Base-by-base conservation (phyloP, 2,113 vertebrate species). In the Lophotis ruficrista region DNA sequence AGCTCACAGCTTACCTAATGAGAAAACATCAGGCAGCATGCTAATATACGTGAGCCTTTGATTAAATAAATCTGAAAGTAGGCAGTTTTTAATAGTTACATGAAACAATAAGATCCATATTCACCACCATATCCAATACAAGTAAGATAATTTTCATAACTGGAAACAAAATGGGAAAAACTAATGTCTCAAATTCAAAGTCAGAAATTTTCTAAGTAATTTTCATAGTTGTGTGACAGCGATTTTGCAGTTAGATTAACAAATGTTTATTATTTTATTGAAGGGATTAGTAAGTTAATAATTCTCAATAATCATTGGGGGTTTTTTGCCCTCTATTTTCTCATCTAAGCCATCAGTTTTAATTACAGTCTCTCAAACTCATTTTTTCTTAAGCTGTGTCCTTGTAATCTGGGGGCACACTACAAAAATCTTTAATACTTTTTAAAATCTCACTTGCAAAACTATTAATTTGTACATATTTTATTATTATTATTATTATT, bases 391-490 rank as follows among this genome's bases (percentile, higher is more conserved):
- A n/a, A 81, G 13, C 10, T 79, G 2, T 53, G 9, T 18, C 33
- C 0, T 0, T 50, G 43, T 35, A n/a, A 19, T 65, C n/a, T 37
- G n/a, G 10, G 58, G 21, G 6, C 31, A 58, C 14, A 7, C 4
- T 14, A 9, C n/a, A 38, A 3, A 87, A 76, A 54, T 30, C 2
- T 2, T 54, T 56, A 53, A 20, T 2, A 2, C 28, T 37, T 75
- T 33, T 48, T 2, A 21, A 69, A 68, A 82, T 50, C 37, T 65
- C 20, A 3, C 27, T 27, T 77, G 11, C 9, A 12, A n/a, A 53
- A 37, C 19, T 24, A 54, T 28, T 37, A 4, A 18, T 37, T 60
- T 84, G 4, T 35, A 45, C 27, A 17, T 24, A 4, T 48, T 78
- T 7, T 66, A 28, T 22, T 45, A n/a, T 27, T 89, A 3, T 20